phyloP scores from a whole-genome alignment of 2,888 invertebrate genomes.

The Punctoribates punctum region DNA sequence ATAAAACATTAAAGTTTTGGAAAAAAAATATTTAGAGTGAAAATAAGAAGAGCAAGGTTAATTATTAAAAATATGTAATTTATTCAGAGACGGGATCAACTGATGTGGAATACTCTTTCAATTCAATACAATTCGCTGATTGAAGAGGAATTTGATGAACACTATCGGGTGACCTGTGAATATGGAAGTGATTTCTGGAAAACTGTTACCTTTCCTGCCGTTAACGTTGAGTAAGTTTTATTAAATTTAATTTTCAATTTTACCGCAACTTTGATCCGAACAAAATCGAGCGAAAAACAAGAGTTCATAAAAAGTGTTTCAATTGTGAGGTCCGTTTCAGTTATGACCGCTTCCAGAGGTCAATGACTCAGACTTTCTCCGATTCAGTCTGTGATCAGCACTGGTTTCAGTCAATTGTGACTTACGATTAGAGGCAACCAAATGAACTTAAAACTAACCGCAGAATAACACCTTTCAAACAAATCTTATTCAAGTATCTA shows the following conservation, averaged over 20 bases:
- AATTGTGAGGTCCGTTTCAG: neutral
- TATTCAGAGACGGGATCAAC: conserved; percentile 55
- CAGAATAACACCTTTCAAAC: neutral
- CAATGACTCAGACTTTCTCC: conserved; percentile 14
- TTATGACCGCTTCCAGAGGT: conserved; percentile 12
- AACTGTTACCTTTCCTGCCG: conserved; percentile 87
- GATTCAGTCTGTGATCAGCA: conserved; percentile 12
- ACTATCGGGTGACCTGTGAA: conserved; percentile 92
- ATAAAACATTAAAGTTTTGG: too few species aligned
- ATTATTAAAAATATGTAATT: neutral
- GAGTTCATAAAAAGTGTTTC: neutral
- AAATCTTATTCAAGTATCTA: neutral
- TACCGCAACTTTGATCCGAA: neutral
- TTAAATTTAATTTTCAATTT: neutral
- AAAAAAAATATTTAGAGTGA: too few species aligned
- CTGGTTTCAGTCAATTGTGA: conserved; percentile 1
- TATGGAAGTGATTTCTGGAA: conserved; percentile 96
- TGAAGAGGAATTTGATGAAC: conserved; percentile 89
- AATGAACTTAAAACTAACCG: conserved; percentile 2
- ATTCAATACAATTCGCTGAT: conserved; percentile 89
- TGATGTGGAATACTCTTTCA: conserved; percentile 95
- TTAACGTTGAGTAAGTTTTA: conserved; percentile 82
- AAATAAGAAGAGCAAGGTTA: too few species aligned
- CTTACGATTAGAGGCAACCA: conserved; percentile 1
- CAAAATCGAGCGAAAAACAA: neutral